Conservation (phyloP, 2,797 vertebrate species). For the Betta splendens region DNA sequence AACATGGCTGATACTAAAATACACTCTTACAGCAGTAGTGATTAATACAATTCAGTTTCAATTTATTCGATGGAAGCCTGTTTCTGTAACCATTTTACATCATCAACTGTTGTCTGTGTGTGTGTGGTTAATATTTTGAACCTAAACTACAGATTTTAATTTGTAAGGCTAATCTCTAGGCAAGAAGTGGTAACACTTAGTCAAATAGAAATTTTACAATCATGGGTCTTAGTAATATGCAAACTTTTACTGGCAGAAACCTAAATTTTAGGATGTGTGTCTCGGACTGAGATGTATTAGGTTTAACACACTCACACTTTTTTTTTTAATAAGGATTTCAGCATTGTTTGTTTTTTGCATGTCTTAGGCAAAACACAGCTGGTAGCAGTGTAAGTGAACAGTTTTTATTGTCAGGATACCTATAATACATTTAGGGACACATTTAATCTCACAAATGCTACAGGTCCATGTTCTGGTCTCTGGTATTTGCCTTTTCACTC, state of each 20-base stretch:
- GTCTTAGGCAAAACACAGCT: conserved; percentile 18
- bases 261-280: conserved; percentile 18
- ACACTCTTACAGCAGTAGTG: neutral
- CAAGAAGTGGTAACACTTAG: conserved; percentile 1
- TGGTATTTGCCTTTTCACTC: conserved; percentile 52
- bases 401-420: conserved; percentile 23
- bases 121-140: conserved; percentile 16
- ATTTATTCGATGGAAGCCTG: conserved; percentile 8
- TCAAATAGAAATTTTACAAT: conserved; percentile 32
- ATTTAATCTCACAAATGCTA: conserved; percentile 49
- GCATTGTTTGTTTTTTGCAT: conserved; percentile 4
- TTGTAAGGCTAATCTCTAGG: conserved; percentile 26
- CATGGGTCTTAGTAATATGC: conserved; percentile 25
- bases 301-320: too few species aligned
- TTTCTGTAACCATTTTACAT: conserved; percentile 14
- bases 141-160: conserved; percentile 26
- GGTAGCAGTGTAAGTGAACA: conserved; percentile 25
- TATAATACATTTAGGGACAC: too few species aligned
- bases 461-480: conserved; percentile 55
- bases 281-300: conserved; percentile 3
- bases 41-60: conserved; percentile 2
- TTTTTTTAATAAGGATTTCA: neutral
- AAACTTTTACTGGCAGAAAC: neutral
- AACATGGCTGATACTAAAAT: neutral
- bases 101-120: conserved; percentile 15